These are phyloP conservation scores for Glyptemys insculpta DNA, from an alignment of 2,797 vertebrate species.

Conservation along the genomic window DNA sequence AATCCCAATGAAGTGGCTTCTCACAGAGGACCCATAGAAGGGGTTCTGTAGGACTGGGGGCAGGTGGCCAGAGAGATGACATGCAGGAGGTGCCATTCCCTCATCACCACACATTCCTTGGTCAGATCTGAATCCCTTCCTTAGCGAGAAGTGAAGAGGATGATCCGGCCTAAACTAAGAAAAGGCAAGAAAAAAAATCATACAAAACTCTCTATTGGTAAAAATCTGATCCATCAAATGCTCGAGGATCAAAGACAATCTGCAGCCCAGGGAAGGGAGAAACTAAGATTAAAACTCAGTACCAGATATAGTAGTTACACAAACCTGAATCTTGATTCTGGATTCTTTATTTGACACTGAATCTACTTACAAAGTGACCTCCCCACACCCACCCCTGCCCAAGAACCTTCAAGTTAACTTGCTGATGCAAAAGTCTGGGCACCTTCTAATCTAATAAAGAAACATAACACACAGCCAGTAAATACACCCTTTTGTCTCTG, in stretches of 20 bases:
- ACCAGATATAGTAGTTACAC: not conserved
- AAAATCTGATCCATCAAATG: not conserved
- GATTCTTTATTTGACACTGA: not conserved
- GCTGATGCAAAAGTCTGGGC: constrained; percentile 69
- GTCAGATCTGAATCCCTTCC: not conserved
- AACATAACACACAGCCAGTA: constrained; percentile 71
- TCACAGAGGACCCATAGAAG: not conserved
- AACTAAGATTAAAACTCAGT: not conserved
- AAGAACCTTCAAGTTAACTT: constrained; percentile 31
- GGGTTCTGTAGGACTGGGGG: not conserved
- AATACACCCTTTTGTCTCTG: constrained; percentile 72
- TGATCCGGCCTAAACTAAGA: not conserved
- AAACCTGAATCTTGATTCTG: not conserved
- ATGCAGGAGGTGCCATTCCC: not conserved
- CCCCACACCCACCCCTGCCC: not conserved
- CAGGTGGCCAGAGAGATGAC: too few species aligned
- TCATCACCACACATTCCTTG: not conserved
- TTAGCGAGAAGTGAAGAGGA: not conserved
- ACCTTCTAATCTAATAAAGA: constrained; percentile 78
- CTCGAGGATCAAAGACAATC: not conserved
- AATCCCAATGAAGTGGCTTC: too few species aligned
- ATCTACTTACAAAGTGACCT: constrained; percentile 25
- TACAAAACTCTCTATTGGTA: not conserved
- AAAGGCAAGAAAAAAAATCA: not conserved
- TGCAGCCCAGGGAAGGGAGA: not conserved